Percentiles rank a stretch among this genome's conserved stretches.
Evolutionary conservation across 2,113 vertebrate genomes (phyloP).

Genomic region (Cromileptes altivelis): DNA sequence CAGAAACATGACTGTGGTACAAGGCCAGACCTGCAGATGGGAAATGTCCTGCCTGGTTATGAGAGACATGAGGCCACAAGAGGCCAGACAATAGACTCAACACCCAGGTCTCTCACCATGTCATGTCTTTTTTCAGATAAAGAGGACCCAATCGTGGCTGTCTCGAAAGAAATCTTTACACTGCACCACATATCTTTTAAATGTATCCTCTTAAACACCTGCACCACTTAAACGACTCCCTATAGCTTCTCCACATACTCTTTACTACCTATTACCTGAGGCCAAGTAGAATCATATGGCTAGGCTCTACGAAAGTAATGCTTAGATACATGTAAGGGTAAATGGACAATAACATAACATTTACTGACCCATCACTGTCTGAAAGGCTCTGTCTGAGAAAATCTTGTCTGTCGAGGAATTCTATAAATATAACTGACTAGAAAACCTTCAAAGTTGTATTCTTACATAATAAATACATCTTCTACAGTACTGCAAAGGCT

Average conservation of each 20-base stretch:
- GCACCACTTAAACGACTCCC: not conserved
- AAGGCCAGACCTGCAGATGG: constrained; percentile 53
- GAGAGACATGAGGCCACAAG: constrained; percentile 25
- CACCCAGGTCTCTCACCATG: constrained; percentile 2
- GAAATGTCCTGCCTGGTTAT: constrained; percentile 50
- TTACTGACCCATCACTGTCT: constrained; percentile 1
- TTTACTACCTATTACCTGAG: not conserved
- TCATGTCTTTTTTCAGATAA: constrained; percentile 33
- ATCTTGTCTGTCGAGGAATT: not conserved
- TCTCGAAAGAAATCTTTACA: constrained; percentile 28
- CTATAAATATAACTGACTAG: no score
- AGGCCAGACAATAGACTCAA: constrained; percentile 32
- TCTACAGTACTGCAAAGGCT: no score
- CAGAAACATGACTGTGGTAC: constrained; percentile 60
- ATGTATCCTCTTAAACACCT: not conserved
- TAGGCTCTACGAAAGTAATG: not conserved
- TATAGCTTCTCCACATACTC: not conserved
- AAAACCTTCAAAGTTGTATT: no score
- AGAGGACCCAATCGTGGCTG: constrained; percentile 3
- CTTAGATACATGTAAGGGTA: not conserved
- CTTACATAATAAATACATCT: no score
- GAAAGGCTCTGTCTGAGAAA: constrained; percentile 1
- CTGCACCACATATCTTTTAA: not conserved
- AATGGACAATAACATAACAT: constrained; percentile 2
- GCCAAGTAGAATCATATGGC: not conserved